Base-by-base conservation (phyloP, 1,140 invertebrate species). In the Cydia splendana region DNA sequence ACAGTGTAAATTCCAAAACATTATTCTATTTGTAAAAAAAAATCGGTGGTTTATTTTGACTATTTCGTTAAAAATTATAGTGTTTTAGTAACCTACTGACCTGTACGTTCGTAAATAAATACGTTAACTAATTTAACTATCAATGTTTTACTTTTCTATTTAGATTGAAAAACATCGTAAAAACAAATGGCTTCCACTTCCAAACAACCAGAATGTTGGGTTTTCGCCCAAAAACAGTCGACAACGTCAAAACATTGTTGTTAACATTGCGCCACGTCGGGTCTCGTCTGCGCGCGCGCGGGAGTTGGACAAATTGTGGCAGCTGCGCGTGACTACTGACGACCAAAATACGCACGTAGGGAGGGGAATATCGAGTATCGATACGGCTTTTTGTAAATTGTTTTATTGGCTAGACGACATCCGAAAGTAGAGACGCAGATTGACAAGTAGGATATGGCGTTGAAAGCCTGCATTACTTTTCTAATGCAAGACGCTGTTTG, bases 161-260 rank as follows among this genome's bases (percentile, higher is more conserved):
- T 62, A 62, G 20, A 51, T 51, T 15, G 48, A n/a, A 71, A 28
- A 45, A 38, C 67, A 71, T 71, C 67, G 67, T 71, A 71, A 71
- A 71, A 71, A 71, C 67, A 42, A 71, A 71, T 71, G 67, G 45
- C 67, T 38, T 38, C 67, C 24, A 69, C 28, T 71, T 30, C 38
- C 67, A 10, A 71, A 71, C 34, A 34, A 69, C 65, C 30, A 38
- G 30, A 62, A 71, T 45, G 4, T 38, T 45, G 30, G 67, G 34
- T 0, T 69, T 71, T 71, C 67, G 15, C 30, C 84, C 80, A 81
- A 83, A 86, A 88, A 88, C 88, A 86, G 83, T 81, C 79, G 77
- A 69, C 74, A 75, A 89, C 80, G 88, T 89, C 89, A 92, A 89
- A 92, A 90, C 89, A 92, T 83, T 81, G 85, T 88, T 91, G 90